Evolutionary conservation across 2,113 vertebrate species (phyloP), one percentile per base, ranked within the genome.

Genomic region (Coregonus clupeaformis): DNA sequence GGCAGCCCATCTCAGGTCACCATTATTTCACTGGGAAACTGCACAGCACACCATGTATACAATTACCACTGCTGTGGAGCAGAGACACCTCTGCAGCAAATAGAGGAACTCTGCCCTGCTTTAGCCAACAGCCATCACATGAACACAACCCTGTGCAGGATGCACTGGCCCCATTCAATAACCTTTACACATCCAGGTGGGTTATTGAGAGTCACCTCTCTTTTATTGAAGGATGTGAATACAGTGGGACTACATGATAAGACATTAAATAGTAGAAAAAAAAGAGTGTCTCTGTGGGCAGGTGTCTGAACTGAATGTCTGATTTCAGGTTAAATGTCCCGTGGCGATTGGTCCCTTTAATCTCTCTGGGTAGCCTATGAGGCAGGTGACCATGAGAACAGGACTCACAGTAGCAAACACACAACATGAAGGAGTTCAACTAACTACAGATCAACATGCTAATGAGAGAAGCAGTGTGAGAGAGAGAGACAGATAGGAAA

Each of bases 361-460:
- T 87, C 80, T 42, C 36, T 59, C 77, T 2, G 64, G 74, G 82
- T 69, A 68, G 77, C 74, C 73, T 75, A n/a, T 24, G n/a, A 69
- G 81, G 77, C 67, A 11, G 75, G 71, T 32, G 69, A 80, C 72
- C 75, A 77, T 42, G 36, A 11, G 36, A 7, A 42, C 68, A 71
- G 71, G 67, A 77, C 9, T 42, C 9, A 66, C 59, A 42, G 36
- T 42, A 42, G 36, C 7, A 42, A 42, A 42, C 36, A 42, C 36
- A 42, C 36, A 42, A 42, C 36, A 9, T 11, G 36, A 5, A 32
- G 29, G 3, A 27, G 27, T 27, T 52, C 75, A 84, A 13, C 62
- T 16, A 73, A 77, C 71, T 77, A 68, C 77, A 73, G 32, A 75
- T 76, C 64, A 84, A 82, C 65, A 78, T 81, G 74, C 69, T 86